Evolutionary conservation across 2,888 invertebrate genomes (phyloP).

Genomic region (Emmelina monodactyla): DNA sequence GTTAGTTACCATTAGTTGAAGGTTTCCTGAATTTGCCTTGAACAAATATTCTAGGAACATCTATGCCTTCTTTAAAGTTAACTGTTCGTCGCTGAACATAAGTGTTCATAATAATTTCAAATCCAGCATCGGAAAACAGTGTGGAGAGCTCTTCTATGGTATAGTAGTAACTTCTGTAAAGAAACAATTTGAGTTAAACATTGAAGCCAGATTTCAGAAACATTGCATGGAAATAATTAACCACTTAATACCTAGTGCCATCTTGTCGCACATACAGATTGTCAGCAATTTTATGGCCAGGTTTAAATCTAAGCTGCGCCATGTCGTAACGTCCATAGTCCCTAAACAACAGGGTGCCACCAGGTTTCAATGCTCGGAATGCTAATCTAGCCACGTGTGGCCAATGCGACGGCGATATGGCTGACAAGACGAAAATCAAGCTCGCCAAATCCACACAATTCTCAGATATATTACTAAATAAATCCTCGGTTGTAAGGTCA

Average conservation of each 20-base stretch:
- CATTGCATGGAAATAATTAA: background rate
- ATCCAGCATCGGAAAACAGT: slow-evolving; percentile 75
- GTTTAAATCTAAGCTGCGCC: slow-evolving; percentile 93
- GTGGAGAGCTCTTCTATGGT: slow-evolving; percentile 72
- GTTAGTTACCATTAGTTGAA: background rate
- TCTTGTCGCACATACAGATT: slow-evolving; percentile 97
- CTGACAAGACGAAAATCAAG: slow-evolving; percentile 94
- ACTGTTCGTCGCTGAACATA: slow-evolving; percentile 90
- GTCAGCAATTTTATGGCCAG: slow-evolving; percentile 90
- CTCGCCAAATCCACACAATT: slow-evolving; percentile 80
- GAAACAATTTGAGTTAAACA: background rate
- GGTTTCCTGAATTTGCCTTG: slow-evolving; percentile 84
- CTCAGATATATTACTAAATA: slow-evolving; percentile 62
- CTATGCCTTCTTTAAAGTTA: slow-evolving; percentile 90
- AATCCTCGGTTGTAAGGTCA: slow-evolving; percentile 78
- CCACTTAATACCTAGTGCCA: slow-evolving; percentile 77
- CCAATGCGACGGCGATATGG: slow-evolving; percentile 90
- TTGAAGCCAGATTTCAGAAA: background rate
- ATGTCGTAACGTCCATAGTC: slow-evolving; percentile 97
- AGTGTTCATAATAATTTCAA: slow-evolving; percentile 70
- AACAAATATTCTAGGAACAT: slow-evolving; percentile 91
- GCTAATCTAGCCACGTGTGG: slow-evolving; percentile 69
- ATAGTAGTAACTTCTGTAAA: slow-evolving; percentile 80
- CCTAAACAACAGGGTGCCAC: slow-evolving; percentile 84
- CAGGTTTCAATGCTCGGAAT: slow-evolving; percentile 70